phyloP scores from a whole-genome alignment of 2,797 vertebrate genomes.

The Anguilla pacifica region DNA sequence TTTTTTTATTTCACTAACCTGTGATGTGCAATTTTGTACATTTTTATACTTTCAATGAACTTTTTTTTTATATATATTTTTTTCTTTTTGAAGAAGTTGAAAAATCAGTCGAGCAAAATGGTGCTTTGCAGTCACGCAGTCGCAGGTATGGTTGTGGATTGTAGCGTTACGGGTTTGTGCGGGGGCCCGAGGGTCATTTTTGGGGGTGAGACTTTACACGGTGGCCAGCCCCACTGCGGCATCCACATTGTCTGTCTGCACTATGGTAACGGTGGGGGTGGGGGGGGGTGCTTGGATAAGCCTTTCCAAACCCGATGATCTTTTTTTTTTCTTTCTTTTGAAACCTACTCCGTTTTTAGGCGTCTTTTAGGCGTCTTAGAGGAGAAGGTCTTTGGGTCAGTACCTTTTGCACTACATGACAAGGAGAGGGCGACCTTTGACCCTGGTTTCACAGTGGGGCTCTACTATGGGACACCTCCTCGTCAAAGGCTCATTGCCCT shows the following conservation, averaged over 20 bases:
- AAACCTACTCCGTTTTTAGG: constrained; percentile 39
- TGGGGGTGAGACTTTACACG: neutral
- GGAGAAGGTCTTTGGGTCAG: constrained; percentile 52
- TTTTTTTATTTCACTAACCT: constrained; percentile 15
- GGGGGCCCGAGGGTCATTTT: neutral
- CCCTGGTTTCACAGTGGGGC: constrained; percentile 55
- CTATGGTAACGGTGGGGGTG: constrained; percentile 35
- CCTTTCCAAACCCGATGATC: constrained; percentile 36
- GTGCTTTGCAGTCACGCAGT: neutral
- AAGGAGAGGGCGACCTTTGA: constrained; percentile 64
- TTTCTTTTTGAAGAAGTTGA: neutral
- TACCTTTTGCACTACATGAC: constrained; percentile 59
- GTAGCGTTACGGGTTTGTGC: neutral
- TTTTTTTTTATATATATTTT: neutral
- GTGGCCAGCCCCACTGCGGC: constrained; percentile 34
- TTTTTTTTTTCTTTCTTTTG: constrained; percentile 26
- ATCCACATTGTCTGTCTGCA: constrained; percentile 46
- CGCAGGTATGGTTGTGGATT: neutral
- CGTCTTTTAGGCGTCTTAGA: constrained; percentile 50
- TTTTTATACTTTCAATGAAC: constrained; percentile 26
- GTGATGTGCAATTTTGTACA: neutral
- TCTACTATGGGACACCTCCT: constrained; percentile 12
- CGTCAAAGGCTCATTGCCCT: constrained; percentile 24
- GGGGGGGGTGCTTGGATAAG: constrained; percentile 40
- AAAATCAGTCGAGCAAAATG: neutral